A percentile compares a stretch with the other conserved stretches of the same genome.
phyloP scores from a whole-genome alignment of 2,888 invertebrate species.

The Tromatobia lineatoria region DNA sequence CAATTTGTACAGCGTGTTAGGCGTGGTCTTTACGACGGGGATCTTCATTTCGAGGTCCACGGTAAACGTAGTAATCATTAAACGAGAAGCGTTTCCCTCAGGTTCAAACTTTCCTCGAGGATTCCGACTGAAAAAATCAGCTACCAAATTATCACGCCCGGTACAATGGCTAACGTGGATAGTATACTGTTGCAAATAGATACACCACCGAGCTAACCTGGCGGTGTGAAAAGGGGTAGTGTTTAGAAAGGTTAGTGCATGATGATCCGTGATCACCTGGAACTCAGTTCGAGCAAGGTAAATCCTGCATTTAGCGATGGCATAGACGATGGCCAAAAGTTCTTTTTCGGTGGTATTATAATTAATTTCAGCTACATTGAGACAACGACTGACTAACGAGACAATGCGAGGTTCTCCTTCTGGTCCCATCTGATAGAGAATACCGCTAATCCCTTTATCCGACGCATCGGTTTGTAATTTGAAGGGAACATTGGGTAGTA shows the following conservation, averaged over 20 bases:
- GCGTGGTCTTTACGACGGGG: too few species aligned
- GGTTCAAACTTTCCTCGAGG: neutral
- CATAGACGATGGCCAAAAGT: too few species aligned
- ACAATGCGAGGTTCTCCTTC: too few species aligned
- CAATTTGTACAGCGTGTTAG: too few species aligned
- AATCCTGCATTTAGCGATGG: conserved; percentile 54
- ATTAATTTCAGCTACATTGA: too few species aligned
- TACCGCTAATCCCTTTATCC: too few species aligned
- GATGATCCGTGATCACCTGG: conserved; percentile 74
- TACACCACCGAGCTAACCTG: neutral
- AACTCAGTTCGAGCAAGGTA: conserved; percentile 70
- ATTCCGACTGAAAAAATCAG: conserved; percentile 74
- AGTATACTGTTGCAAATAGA: neutral
- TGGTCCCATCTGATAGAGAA: too few species aligned
- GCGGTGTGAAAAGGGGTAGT: neutral
- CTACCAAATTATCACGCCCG: conserved; percentile 72
- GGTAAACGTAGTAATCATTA: neutral
- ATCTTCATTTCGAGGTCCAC: neutral
- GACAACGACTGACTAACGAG: too few species aligned
- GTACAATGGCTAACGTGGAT: conserved; percentile 64
- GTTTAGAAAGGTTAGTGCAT: conserved; percentile 74
- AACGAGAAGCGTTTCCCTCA: neutral
- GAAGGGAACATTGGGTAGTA: too few species aligned
- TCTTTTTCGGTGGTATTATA: conserved; percentile 54
- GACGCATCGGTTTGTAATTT: too few species aligned